A percentile compares a stretch with the other conserved stretches of the same genome.
These are phyloP conservation scores for Sapajus apella DNA, from an alignment of 2,113 vertebrate species.

Conservation along the genomic window DNA sequence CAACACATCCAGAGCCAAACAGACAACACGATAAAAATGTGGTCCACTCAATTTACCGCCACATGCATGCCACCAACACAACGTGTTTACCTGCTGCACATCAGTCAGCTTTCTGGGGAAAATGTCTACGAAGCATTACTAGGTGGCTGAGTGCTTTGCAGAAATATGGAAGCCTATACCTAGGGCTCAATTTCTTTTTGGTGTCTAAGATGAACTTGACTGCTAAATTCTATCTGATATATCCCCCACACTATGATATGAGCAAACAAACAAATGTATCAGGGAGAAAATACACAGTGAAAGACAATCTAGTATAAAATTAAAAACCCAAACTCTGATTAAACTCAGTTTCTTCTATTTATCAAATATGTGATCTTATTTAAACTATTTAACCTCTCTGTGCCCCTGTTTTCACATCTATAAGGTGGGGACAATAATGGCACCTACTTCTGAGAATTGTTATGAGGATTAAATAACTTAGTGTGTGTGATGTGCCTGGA, in stretches of 20 bases:
- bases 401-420: background rate
- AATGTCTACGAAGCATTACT: background rate
- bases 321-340: background rate
- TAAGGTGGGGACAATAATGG: background rate
- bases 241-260: background rate
- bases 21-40: background rate
- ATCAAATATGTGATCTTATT: background rate
- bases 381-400: background rate
- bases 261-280: background rate
- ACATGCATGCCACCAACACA: accelerated
- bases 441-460: background rate
- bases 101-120: background rate
- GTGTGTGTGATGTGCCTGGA: background rate
- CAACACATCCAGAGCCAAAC: background rate
- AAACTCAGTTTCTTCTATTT: constrained; percentile 20
- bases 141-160: background rate
- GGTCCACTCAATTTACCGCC: no score
- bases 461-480: background rate
- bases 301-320: background rate
- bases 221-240: background rate
- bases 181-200: background rate
- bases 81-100: accelerated
- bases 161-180: background rate
- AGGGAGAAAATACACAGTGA: background rate
- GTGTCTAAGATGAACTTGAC: background rate